Evolutionary conservation across 2,113 vertebrate species (phyloP).

Genomic region (Hymenochirus boettgeri): DNA sequence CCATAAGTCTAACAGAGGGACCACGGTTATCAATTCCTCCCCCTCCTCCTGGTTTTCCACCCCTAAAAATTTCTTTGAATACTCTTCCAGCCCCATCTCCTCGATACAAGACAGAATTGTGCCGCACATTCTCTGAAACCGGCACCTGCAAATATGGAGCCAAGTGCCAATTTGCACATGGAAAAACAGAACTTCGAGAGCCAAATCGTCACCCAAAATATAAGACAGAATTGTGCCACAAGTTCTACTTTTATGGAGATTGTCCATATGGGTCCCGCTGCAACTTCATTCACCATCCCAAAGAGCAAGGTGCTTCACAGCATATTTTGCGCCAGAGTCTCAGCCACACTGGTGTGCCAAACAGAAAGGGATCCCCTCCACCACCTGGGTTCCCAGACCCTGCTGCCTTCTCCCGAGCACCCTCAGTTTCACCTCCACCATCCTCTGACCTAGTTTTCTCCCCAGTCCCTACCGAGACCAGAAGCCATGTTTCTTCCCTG

Average conservation of each 20-base stretch:
- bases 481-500: constrained; percentile 59
- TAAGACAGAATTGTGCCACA: constrained; percentile 86
- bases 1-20: constrained; percentile 70
- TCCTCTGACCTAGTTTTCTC: constrained; percentile 64
- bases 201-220: constrained; percentile 84
- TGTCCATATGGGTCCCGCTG: constrained; percentile 84
- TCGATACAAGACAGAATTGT: constrained; percentile 88
- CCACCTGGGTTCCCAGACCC: constrained; percentile 57
- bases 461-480: constrained; percentile 59
- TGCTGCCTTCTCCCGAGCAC: constrained; percentile 66
- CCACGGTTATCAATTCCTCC: constrained; percentile 58
- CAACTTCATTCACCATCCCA: constrained; percentile 77
- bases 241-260: constrained; percentile 83
- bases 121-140: constrained; percentile 85
- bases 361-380: constrained; percentile 61
- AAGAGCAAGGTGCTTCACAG: constrained; percentile 52
- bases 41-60: constrained; percentile 71
- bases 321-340: constrained; percentile 70
- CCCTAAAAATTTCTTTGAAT: constrained; percentile 54
- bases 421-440: constrained; percentile 73
- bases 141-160: constrained; percentile 84
- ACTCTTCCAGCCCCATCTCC: constrained; percentile 71
- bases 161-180: constrained; percentile 87
- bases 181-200: constrained; percentile 71
- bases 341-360: constrained; percentile 76